A percentile compares a stretch with the other conserved stretches of the same genome.
Evolutionary conservation across 2,888 invertebrate genomes (phyloP).

Genomic region (Caenorhabditis becei): DNA sequence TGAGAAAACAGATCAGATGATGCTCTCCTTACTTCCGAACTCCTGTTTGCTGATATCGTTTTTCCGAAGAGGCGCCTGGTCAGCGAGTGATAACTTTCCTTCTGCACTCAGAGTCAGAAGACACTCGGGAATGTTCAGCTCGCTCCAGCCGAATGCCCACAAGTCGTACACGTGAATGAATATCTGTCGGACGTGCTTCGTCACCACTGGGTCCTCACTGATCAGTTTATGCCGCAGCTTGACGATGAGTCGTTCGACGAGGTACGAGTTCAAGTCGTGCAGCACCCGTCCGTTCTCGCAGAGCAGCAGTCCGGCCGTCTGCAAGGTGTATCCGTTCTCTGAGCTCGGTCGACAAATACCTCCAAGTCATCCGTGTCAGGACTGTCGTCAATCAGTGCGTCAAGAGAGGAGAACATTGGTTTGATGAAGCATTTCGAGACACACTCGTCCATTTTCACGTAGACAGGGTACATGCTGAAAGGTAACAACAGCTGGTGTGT

Average conservation of each 20-base stretch:
- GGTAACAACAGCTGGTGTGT: neutral
- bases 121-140: constrained; percentile 66
- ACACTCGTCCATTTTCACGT: constrained; percentile 68
- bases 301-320: constrained; percentile 64
- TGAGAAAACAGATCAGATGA: constrained; percentile 38
- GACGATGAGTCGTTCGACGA: constrained; percentile 65
- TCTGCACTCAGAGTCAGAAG: constrained; percentile 52
- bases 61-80: constrained; percentile 55
- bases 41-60: constrained; percentile 62
- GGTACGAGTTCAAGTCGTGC: constrained; percentile 65
- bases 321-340: constrained; percentile 10
- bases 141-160: constrained; percentile 71
- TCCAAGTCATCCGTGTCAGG: constrained; percentile 70
- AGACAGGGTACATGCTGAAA: constrained; percentile 71
- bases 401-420: constrained; percentile 69
- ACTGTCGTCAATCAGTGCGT: constrained; percentile 67
- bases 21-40: constrained; percentile 71
- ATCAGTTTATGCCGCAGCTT: constrained; percentile 64
- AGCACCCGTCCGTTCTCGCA: constrained; percentile 61
- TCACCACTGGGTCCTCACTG: constrained; percentile 61
- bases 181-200: constrained; percentile 62
- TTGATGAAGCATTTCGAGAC: constrained; percentile 70
- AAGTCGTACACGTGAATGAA: constrained; percentile 68
- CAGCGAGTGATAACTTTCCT: constrained; percentile 50
- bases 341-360: constrained; percentile 25